Evolutionary conservation across 92 coral and sea anemone genomes (phyloP).

Genomic region (Epizoanthus fatuus): DNA sequence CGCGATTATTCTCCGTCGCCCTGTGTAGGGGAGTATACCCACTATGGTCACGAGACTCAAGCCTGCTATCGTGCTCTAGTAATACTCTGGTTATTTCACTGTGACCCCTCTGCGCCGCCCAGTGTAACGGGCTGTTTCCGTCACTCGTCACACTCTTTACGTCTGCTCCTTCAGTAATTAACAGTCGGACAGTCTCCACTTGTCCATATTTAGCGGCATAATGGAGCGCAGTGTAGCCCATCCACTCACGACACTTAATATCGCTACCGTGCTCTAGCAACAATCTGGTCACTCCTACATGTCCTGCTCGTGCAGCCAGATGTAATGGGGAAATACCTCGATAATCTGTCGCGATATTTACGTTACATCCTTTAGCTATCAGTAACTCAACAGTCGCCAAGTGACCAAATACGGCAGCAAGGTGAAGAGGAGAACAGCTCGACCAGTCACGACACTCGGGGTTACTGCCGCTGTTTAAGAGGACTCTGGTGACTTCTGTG

Average conservation of each 20-base stretch:
- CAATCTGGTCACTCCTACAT: not conserved
- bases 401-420: conserved; percentile 14
- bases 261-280: not conserved
- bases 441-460: not conserved
- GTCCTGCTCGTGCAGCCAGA: not conserved
- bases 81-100: not conserved
- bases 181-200: not conserved
- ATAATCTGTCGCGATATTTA: not conserved
- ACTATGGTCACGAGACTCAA: not conserved
- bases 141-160: not conserved
- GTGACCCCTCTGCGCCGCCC: not conserved
- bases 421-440: conserved; percentile 8
- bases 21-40: not conserved
- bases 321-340: not conserved
- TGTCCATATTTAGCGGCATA: not conserved
- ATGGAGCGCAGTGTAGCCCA: not conserved
- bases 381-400: conserved; percentile 10
- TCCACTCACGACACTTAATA: not conserved
- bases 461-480: not conserved
- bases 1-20: not conserved
- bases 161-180: not conserved
- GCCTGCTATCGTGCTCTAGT: not conserved
- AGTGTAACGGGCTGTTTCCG: not conserved
- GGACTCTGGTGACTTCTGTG: not conserved
- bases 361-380: not conserved